Conservation (phyloP, 2,888 invertebrate genomes). For the Orthosia gracilis region DNA sequence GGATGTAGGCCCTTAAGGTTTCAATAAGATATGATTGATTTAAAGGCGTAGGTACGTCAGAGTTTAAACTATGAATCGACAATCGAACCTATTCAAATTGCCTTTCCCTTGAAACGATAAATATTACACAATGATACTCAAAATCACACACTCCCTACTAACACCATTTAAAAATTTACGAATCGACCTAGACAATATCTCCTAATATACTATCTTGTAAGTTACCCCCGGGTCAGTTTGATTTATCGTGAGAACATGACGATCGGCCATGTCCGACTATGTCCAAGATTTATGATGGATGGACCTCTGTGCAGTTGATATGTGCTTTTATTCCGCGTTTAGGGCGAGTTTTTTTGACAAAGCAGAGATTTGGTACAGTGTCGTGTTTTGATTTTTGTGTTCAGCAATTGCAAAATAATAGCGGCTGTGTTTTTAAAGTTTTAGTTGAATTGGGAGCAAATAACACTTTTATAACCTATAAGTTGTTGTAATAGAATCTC, state of each 20-base stretch:
- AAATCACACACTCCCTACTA: slow-evolving; percentile 21
- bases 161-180: slow-evolving; percentile 50
- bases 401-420: neutral
- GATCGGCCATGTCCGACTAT: slow-evolving; percentile 70
- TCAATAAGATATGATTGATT: too few relatives aligned
- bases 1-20: too few relatives aligned
- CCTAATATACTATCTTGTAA: slow-evolving; percentile 68
- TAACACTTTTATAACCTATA: too few relatives aligned
- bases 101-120: neutral
- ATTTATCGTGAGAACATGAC: slow-evolving; percentile 89
- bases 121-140: slow-evolving; percentile 3
- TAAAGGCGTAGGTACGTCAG: neutral
- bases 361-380: slow-evolving; percentile 35
- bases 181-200: slow-evolving; percentile 59
- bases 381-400: slow-evolving; percentile 7
- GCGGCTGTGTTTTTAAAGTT: too few relatives aligned
- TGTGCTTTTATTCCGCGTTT: slow-evolving; percentile 65
- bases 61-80: neutral
- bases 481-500: too few relatives aligned
- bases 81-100: neutral
- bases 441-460: too few relatives aligned
- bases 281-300: slow-evolving; percentile 82
- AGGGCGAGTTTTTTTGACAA: slow-evolving; percentile 46
- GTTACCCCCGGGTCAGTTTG: slow-evolving; percentile 70
- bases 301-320: slow-evolving; percentile 54